Base-by-base conservation (phyloP, 2,888 invertebrate species). In the Salticus scenicus region DNA sequence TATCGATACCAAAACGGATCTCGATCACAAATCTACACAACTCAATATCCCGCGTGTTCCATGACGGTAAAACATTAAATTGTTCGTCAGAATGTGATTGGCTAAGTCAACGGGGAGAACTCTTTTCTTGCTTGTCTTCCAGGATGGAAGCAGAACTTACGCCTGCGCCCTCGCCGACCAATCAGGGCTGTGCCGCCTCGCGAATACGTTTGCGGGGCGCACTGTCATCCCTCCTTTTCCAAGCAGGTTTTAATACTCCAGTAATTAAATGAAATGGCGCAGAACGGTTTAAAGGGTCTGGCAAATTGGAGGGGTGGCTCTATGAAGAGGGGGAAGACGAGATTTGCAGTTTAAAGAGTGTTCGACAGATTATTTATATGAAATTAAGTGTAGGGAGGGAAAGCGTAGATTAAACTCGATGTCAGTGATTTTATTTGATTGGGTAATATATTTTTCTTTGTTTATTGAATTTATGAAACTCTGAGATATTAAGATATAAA, bases 191-290 rank as follows among this genome's bases (percentile, higher is more conserved):
- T 42, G n/a, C 67, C 74, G 47, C 41, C 30, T 31, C 30, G 33
- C 67, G 69, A 28, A 66, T 82, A 41, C 17, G 37, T 57, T 67
- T 41, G 67, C 31, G 47, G 82, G 69, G 37, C 70, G 57, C 37
- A 7, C 4, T 37, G 4, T 37, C 37, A 37, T 37, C 27, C 66
- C 47, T 67, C 51, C 57, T 64, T 42, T 64, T 71, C n/a, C 57
- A 57, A 24, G 57, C 57, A 57, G 57, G 28, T 20, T 76, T 83
- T 77, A 72, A 73, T 77, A 51, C 72, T 51, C 57, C 41, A 67
- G 57, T 78, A 78, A 84, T 84, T 84, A 84, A 83, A 72, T 77
- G 71, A 77, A 83, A 83, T 76, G 76, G 72, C 77, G 76, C 67
- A 31, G 42, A 67, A 57, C 67, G 77, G 64, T 78, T 84, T 77